Percentiles rank a stretch among this genome's conserved stretches.
Conservation (phyloP, 2,113 vertebrate genomes). For the Polypterus bichir region DNA sequence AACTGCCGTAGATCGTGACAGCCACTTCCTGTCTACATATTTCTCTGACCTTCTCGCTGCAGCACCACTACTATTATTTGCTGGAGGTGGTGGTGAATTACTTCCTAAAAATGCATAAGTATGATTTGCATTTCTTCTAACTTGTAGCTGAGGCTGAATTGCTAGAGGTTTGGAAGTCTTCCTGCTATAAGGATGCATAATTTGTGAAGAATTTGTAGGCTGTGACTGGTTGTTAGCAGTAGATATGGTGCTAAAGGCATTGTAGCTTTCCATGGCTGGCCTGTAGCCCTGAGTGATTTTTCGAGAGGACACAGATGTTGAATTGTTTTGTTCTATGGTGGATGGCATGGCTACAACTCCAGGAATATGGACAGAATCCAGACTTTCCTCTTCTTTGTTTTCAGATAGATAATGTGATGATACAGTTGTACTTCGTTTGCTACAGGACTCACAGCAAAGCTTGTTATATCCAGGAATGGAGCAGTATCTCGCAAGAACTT, state of each 20-base stretch:
- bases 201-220: constrained; percentile 8
- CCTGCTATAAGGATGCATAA: constrained; percentile 18
- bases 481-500: constrained; percentile 83
- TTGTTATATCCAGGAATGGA: constrained; percentile 91
- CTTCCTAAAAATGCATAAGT: constrained; percentile 12
- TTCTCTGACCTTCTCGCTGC: constrained; percentile 35
- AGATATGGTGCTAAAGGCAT: constrained; percentile 13
- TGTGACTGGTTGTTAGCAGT: constrained; percentile 15
- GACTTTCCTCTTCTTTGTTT: constrained; percentile 42
- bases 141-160: constrained; percentile 10
- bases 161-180: constrained; percentile 26
- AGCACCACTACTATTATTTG: constrained; percentile 9
- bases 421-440: constrained; percentile 46
- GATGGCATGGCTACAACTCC: constrained; percentile 34
- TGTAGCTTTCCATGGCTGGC: constrained; percentile 2
- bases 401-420: constrained; percentile 37
- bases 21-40: constrained; percentile 32
- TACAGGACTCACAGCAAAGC: constrained; percentile 83
- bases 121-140: constrained; percentile 18
- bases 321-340: constrained; percentile 20
- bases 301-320: constrained; percentile 20
- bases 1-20: constrained; percentile 33
- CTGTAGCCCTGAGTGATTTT: constrained; percentile 22
- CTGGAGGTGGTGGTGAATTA: constrained; percentile 5
- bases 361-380: constrained; percentile 36